phyloP scores from a whole-genome alignment of 2,888 invertebrate genomes.

The Drosophila planitibia region DNA sequence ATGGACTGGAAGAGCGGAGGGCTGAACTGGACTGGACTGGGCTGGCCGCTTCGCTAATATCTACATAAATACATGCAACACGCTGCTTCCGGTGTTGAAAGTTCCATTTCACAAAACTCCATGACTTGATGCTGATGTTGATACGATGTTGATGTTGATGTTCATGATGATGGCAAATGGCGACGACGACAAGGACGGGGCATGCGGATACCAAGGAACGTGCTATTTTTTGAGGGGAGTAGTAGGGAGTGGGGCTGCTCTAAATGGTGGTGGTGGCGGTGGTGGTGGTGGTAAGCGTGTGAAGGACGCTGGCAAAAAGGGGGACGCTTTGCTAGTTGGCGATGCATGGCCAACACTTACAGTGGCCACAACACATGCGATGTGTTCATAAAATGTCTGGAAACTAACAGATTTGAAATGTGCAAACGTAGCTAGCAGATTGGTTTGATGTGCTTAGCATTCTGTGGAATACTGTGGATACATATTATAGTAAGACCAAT shows the following conservation, averaged over 20 bases:
- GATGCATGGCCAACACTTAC: conserved; percentile 13
- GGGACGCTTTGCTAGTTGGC: conserved; percentile 3
- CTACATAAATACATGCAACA: conserved; percentile 82
- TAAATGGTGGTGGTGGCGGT: background rate
- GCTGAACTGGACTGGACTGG: background rate
- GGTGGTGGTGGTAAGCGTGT: conserved; percentile 40
- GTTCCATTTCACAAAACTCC: conserved; percentile 76
- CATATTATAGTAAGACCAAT: background rate
- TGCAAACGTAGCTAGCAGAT: background rate
- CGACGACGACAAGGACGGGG: conserved; percentile 4
- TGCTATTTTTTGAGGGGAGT: background rate
- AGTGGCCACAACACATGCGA: conserved; percentile 24
- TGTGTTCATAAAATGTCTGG: background rate
- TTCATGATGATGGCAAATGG: conserved; percentile 22
- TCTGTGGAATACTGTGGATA: background rate
- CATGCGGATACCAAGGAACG: background rate
- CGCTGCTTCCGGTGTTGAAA: conserved; percentile 82
- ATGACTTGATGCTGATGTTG: conserved; percentile 69
- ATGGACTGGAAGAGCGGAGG: conserved; percentile 2
- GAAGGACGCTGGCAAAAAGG: conserved; percentile 36
- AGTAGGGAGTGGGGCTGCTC: background rate
- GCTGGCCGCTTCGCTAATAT: conserved; percentile 72
- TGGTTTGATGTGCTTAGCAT: background rate
- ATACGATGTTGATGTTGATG: conserved; percentile 56
- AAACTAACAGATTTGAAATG: background rate